Percentiles rank a stretch among this genome's conserved stretches.
Evolutionary conservation across 2,888 invertebrate genomes (phyloP).

Genomic region (Callyntrura guangdongensis): DNA sequence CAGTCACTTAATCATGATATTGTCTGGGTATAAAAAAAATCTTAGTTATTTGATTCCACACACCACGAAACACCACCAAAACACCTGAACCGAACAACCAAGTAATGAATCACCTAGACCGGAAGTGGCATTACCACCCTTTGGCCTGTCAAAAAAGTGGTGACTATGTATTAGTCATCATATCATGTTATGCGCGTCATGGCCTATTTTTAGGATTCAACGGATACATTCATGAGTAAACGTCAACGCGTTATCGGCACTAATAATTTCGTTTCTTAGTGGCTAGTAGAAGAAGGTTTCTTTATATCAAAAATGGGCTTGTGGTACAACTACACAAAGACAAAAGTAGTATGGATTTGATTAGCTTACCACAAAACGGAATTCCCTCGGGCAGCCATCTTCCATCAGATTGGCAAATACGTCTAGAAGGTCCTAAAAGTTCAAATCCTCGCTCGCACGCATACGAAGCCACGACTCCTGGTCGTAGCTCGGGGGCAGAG

Average conservation of each 20-base stretch:
- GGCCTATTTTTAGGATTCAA: constrained; percentile 5
- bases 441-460: constrained; percentile 95
- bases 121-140: constrained; percentile 28
- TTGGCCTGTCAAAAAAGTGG: background rate
- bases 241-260: background rate
- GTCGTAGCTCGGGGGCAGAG: constrained; percentile 88
- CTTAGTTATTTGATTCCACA: too few species aligned
- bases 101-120: background rate
- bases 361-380: constrained; percentile 95
- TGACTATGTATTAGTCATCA: background rate
- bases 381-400: constrained; percentile 96
- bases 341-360: too few species aligned
- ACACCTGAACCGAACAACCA: too few species aligned
- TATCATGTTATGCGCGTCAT: too few species aligned
- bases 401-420: constrained; percentile 91
- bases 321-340: too few species aligned
- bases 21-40: too few species aligned
- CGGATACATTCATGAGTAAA: background rate
- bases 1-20: too few species aligned
- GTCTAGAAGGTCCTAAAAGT: constrained; percentile 93
- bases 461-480: constrained; percentile 93
- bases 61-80: background rate
- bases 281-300: too few species aligned
- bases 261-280: too few species aligned
- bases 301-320: too few species aligned